Base-by-base conservation (phyloP, 2,113 vertebrate species). In the Mesoclemmys tuberculata region DNA sequence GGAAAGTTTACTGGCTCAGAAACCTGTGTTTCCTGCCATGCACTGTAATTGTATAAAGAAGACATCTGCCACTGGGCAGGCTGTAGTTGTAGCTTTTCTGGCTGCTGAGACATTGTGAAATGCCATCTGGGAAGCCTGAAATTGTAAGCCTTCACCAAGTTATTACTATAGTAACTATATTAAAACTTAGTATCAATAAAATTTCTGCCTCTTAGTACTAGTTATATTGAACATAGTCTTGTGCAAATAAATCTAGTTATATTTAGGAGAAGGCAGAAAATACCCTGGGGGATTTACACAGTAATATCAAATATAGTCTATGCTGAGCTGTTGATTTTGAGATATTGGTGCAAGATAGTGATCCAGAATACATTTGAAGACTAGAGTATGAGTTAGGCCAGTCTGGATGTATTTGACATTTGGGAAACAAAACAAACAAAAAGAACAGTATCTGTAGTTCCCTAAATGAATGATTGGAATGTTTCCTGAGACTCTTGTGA, bases 151-250 rank as follows among this genome's bases (percentile, higher is more conserved):
- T 74, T 75, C 92, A 61, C 78, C 41, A 92, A 80, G 31, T 78
- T 96, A 85, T 92, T 96, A 58, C 86, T 87, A 90, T 46, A 92
- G 54, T 84, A 90, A 84, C 56, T 88, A 1, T 41, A 75, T n/a
- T 88, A 86, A 89, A 84, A 49, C 8, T 38, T 13, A 22, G 11
- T 46, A 48, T 31, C 0, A 8, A 1, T 61, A 75, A 79, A 68
- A 27, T 14, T 68, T 85, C 92, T 94, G 80, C 41, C 24, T 91
- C 85, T 85, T 0, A 0, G 5, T 86, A 7, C 21, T 85, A 4
- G 90, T 89, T 92, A 48, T 1, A 1, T 58, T 87, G 61, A 87
- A 19, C 19, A 38, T 79, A 61, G 5, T 48, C 27, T 61, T 85
- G 74, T 44, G 22, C 44, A 5, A 5, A 44, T 52, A 56, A 80